These are phyloP conservation scores for Nomada lathburiana DNA, from an alignment of 2,888 invertebrate species.

Conservation along the genomic window DNA sequence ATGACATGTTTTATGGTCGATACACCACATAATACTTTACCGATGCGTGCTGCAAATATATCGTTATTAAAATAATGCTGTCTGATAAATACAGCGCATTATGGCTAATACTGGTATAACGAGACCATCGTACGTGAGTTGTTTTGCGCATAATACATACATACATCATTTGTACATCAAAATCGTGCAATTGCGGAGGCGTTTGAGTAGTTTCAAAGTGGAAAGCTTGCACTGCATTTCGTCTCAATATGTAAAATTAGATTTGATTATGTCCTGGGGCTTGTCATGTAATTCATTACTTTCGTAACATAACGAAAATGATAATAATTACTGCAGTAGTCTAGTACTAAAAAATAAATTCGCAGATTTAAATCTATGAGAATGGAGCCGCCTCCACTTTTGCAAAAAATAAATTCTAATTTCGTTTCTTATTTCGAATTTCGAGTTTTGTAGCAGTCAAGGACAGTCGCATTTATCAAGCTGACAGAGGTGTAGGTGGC, in stretches of 20 bases:
- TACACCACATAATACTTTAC: slow-evolving; percentile 4
- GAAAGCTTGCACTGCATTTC: background rate
- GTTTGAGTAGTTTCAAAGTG: background rate
- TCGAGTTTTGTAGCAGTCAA: slow-evolving; percentile 19
- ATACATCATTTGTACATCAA: background rate
- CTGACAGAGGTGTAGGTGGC: slow-evolving; percentile 25
- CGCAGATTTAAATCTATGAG: too few species aligned
- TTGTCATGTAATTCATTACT: too few species aligned
- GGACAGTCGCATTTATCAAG: slow-evolving; percentile 36
- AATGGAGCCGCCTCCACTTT: too few species aligned
- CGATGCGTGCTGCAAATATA: background rate
- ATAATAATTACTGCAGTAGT: too few species aligned
- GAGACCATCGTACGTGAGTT: background rate
- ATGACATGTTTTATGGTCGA: slow-evolving; percentile 13
- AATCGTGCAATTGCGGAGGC: background rate
- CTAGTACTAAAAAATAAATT: too few species aligned
- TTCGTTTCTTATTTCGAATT: slow-evolving; percentile 22
- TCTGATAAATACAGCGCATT: slow-evolving; percentile 1
- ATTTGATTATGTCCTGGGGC: too few species aligned
- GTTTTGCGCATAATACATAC: background rate
- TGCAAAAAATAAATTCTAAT: background rate
- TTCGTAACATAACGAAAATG: too few species aligned
- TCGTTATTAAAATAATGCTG: slow-evolving; percentile 2
- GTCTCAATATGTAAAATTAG: too few species aligned
- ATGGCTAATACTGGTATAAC: background rate